Base-by-base conservation (phyloP, 2,797 vertebrate genomes). In the Muscicapa comitata region DNA sequence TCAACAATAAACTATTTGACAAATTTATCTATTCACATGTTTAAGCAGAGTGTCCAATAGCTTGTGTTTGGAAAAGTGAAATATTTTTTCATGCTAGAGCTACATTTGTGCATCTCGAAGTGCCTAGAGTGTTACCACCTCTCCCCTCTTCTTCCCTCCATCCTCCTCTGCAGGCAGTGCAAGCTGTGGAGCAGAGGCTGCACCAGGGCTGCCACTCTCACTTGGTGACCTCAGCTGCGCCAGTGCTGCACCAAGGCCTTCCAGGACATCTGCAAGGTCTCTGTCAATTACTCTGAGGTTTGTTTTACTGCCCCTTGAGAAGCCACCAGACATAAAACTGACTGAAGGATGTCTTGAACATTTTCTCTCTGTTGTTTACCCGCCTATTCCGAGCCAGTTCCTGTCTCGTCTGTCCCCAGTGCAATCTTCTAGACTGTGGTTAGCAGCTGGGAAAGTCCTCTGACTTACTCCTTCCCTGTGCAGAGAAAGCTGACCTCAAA, bases 141-240 rank as follows among this genome's bases (percentile, higher is more conserved):
- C 4, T 40, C 10, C 25, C 23, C 70, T 77, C 28, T 62, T 74
- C 53, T 10, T 57, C 9, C n/a, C 37, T 79, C 65, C 5, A 0
- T 48, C 11, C 31, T 71, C 13, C 13, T 26, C 42, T 4, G 2
- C 0, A 1, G 37, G 37, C 59, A 29, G 40, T 0, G 0, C 4
- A 9, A 8, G 63, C 33, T 53, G 42, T 10, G 15, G 9, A 11
- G 38, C 20, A 53, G 29, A 58, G 26, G 23, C 63, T 50, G 45
- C 10, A 28, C 31, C 10, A 1, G 1, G 55, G 11, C 38, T 42
- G 33, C n/a, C 33, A 6, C 31, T 12, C 38, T 51, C 37, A 2
- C 7, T 3, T 38, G n/a, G 10, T 71, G 42, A 33, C 68, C 55
- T 23, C 25, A 31, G 28, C 63, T 7, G 25, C 11, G 28, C 50